These are phyloP conservation scores for Kryphioiulus occultus DNA, from an alignment of 2,888 invertebrate genomes.

Conservation along the genomic window DNA sequence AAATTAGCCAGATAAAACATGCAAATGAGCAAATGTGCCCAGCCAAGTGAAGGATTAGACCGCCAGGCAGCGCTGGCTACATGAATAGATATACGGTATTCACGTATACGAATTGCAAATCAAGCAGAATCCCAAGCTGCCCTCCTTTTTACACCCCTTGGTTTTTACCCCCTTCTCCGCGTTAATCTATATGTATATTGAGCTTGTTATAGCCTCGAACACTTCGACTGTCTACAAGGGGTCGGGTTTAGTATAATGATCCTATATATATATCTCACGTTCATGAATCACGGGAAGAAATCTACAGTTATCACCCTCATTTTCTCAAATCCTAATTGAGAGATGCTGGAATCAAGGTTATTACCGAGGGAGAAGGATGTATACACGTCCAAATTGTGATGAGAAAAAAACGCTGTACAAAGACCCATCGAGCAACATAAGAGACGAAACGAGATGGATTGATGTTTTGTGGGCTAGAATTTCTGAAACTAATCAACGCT, in stretches of 20 bases:
- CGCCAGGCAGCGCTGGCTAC: background rate
- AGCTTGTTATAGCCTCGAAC: background rate
- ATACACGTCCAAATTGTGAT: constrained; percentile 40
- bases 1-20: constrained; percentile 11
- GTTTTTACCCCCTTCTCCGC: constrained; percentile 11
- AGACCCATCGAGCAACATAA: background rate
- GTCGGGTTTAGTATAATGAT: constrained; percentile 21
- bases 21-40: background rate
- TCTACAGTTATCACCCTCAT: constrained; percentile 37
- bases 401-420: constrained; percentile 35
- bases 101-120: background rate
- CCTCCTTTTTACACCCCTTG: constrained; percentile 6
- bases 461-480: constrained; percentile 11
- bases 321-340: constrained; percentile 40
- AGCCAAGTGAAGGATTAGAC: background rate
- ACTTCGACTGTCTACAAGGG: constrained; percentile 11
- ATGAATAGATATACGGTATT: too few species aligned
- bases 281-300: constrained; percentile 13
- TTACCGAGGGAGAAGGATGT: constrained; percentile 32
- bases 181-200: constrained; percentile 40
- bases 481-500: constrained; percentile 16
- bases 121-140: background rate
- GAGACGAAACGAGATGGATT: constrained; percentile 12
- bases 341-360: constrained; percentile 39
- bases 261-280: background rate